Evolutionary conservation across 2,797 vertebrate genomes (phyloP).

Genomic region (Typhlichthys subterraneus): DNA sequence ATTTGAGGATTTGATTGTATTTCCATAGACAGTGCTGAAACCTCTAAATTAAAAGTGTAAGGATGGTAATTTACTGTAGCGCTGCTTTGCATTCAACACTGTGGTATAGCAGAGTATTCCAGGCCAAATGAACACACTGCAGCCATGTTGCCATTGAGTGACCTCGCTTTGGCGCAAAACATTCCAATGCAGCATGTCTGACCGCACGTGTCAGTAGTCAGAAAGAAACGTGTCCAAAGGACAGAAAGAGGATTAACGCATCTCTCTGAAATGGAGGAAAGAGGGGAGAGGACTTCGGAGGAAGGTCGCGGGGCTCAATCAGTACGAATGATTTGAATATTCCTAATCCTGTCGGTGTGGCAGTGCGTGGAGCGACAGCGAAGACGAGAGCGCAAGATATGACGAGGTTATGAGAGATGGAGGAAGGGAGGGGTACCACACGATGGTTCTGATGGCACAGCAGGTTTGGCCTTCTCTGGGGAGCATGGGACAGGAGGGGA

Average conservation of each 20-base stretch:
- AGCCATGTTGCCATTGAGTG: slow-evolving; percentile 61
- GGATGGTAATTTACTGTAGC: slow-evolving; percentile 15
- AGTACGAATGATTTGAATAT: slow-evolving; percentile 67
- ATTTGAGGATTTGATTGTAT: slow-evolving; percentile 32
- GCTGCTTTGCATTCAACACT: slow-evolving; percentile 19
- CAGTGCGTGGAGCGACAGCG: slow-evolving; percentile 23
- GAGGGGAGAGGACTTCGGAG: slow-evolving; percentile 42
- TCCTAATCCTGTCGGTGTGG: slow-evolving; percentile 69
- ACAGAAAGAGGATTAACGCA: slow-evolving; percentile 45
- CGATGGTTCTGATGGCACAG: slow-evolving; percentile 80
- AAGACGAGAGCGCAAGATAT: slow-evolving; percentile 60
- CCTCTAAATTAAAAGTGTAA: no score
- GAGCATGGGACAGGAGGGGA: slow-evolving; percentile 60
- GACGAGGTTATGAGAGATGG: slow-evolving; percentile 73
- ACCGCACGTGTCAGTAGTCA: slow-evolving; percentile 52
- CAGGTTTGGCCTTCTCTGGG: slow-evolving; percentile 75
- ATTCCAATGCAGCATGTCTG: slow-evolving; percentile 54
- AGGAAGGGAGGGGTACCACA: slow-evolving; percentile 38
- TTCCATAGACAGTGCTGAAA: slow-evolving; percentile 38
- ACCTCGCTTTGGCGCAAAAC: slow-evolving; percentile 57
- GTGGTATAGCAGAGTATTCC: slow-evolving; percentile 17
- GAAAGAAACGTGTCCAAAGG: slow-evolving; percentile 46
- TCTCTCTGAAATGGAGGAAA: slow-evolving; percentile 20
- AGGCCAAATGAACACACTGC: slow-evolving; percentile 34
- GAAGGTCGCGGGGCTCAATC: slow-evolving; percentile 66